Percentiles rank a stretch among this genome's conserved stretches.
These are phyloP conservation scores for Mimachlamys varia DNA, from an alignment of 2,888 invertebrate genomes.

Conservation along the genomic window DNA sequence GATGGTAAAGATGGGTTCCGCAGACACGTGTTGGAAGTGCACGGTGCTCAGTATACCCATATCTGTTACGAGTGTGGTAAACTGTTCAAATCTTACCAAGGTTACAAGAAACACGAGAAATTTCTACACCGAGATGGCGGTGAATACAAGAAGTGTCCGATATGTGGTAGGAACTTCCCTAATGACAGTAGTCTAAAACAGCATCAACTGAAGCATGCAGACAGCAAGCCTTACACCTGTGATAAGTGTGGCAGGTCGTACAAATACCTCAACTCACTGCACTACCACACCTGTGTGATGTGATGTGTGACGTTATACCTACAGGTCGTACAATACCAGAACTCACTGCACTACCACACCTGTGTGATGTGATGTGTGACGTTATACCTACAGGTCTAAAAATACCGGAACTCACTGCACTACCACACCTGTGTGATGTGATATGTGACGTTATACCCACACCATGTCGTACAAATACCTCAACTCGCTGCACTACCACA, in stretches of 20 bases:
- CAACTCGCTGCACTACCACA: too few relatives aligned
- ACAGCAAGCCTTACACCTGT: conserved; percentile 25
- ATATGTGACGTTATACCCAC: not conserved
- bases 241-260: conserved; percentile 35
- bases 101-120: conserved; percentile 18
- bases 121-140: not conserved
- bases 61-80: conserved; percentile 5
- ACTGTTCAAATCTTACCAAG: not conserved
- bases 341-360: too few relatives aligned
- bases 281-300: not conserved
- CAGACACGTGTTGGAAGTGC: not conserved
- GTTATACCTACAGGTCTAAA: too few relatives aligned
- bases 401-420: too few relatives aligned
- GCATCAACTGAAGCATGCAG: conserved; percentile 14
- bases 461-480: too few relatives aligned
- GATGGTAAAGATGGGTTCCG: not conserved
- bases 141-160: not conserved
- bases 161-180: conserved; percentile 19
- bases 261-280: conserved; percentile 21
- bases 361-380: too few relatives aligned
- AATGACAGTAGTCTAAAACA: not conserved
- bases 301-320: not conserved
- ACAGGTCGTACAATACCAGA: not conserved
- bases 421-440: too few relatives aligned
- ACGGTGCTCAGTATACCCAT: not conserved